Evolutionary conservation across 92 coral and sea anemone species (phyloP), one percentile per base, ranked within the genome.

Genomic region (Umimayanthus chanpuru): DNA sequence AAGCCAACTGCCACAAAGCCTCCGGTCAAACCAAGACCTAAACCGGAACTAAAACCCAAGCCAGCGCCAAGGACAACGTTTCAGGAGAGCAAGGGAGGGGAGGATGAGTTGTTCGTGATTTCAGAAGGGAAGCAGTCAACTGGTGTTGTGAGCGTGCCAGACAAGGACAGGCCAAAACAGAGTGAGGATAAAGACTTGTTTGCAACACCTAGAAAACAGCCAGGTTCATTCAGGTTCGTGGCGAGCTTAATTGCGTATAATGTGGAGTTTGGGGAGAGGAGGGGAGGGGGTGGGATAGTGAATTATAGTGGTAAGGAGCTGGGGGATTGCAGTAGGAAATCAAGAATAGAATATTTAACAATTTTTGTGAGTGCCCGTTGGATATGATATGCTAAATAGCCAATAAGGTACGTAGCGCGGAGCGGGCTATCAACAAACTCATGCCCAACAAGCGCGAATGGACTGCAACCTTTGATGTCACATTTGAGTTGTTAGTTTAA

Each of bases 41-140:
- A 94, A 85, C 99, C 98, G 6, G 94, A 97, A 49, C 96, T 97
- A 6, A 97, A 95, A 79, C 99, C 99, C 15, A 96, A 96, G 70
- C 99, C 99, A 5, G 94, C 97, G 32, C 97, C 97, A 8, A 94
- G 92, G 81, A 96, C 98, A 32, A 91, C 94, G 55, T 97, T 97
- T 88, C 96, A 89, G 58, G 98, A 97, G 76, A 89, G 97, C n/a
- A 79, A 91, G 43, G 90, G 81, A 6, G 95, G 89, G 14, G 96
- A 91, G 40, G 95, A 94, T 43, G 91, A 92, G 43, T 87, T 91
- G 15, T 92, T 95, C 56, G 85, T 79, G 50, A 8, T 83, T 6
- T 25, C 78, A 2, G 78, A 71, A 7, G 78, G 40, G 61, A 20
- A 49, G 28, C 71, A 9, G 0, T 70, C 21, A 3, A 44, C 79